These are phyloP conservation scores for Silurus meridionalis DNA, from an alignment of 2,113 vertebrate genomes.

Conservation along the genomic window DNA sequence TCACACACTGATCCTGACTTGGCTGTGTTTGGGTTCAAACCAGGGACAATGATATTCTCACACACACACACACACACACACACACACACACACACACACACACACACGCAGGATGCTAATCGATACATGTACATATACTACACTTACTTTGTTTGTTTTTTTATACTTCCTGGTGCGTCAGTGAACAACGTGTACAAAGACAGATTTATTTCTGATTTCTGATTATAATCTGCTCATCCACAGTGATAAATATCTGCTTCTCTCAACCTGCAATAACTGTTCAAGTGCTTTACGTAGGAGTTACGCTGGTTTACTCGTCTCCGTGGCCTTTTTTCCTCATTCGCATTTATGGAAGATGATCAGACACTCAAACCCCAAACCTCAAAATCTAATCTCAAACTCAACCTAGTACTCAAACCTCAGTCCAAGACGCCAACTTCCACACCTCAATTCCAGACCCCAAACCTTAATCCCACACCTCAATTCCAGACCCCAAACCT, in stretches of 20 bases:
- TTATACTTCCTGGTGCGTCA: background rate
- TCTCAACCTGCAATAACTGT: conserved; percentile 27
- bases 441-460: too few relatives aligned
- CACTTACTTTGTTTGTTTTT: background rate
- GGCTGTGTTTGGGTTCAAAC: background rate
- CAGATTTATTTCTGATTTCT: background rate
- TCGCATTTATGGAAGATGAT: conserved; percentile 5
- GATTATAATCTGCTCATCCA: background rate
- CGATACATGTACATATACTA: background rate
- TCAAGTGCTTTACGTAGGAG: conserved; percentile 26
- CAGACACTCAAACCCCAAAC: background rate
- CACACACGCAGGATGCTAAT: background rate
- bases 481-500: too few relatives aligned
- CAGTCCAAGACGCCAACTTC: too few relatives aligned
- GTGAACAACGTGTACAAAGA: background rate
- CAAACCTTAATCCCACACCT: too few relatives aligned
- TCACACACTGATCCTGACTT: background rate
- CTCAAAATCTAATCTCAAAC: too few relatives aligned
- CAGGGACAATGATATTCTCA: background rate
- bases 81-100: background rate
- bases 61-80: conserved; percentile 13
- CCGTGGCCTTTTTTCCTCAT: conserved; percentile 41
- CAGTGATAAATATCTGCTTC: background rate
- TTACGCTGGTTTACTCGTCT: background rate
- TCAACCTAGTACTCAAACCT: too few relatives aligned